Conservation (phyloP, 2,113 vertebrate species). For the Gobiocypris rarus region DNA sequence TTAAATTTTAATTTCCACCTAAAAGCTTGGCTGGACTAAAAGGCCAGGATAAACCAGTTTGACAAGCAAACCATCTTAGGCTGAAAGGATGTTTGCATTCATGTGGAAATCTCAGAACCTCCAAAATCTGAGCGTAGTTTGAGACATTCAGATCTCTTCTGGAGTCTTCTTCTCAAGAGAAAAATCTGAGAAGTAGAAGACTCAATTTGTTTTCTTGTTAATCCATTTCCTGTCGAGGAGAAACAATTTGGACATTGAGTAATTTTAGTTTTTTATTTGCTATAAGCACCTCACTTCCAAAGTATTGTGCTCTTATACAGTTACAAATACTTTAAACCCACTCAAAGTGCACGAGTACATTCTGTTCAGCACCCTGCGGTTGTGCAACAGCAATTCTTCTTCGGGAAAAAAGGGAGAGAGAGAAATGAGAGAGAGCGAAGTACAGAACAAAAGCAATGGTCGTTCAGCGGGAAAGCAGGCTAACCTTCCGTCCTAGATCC, state of each 20-base stretch:
- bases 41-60: neutral
- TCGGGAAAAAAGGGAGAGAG: conserved; percentile 35
- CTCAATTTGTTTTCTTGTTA: neutral
- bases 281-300: neutral
- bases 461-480: conserved; percentile 26
- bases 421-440: conserved; percentile 24
- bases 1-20: too few relatives aligned
- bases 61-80: too few relatives aligned
- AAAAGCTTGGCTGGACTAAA: neutral
- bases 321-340: neutral
- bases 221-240: too few relatives aligned
- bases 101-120: neutral
- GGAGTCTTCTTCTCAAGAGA: neutral
- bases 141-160: neutral
- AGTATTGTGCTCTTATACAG: neutral
- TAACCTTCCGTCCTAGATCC: conserved; percentile 15
- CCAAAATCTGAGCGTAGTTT: neutral
- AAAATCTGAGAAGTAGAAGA: neutral
- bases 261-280: neutral
- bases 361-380: conserved; percentile 37
- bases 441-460: conserved; percentile 42
- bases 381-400: conserved; percentile 47
- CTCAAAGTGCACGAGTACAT: conserved; percentile 17
- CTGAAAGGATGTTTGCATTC: neutral
- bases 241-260: neutral